phyloP scores from a whole-genome alignment of 2,888 invertebrate species.

The Mongoloraphidia duomilia region DNA sequence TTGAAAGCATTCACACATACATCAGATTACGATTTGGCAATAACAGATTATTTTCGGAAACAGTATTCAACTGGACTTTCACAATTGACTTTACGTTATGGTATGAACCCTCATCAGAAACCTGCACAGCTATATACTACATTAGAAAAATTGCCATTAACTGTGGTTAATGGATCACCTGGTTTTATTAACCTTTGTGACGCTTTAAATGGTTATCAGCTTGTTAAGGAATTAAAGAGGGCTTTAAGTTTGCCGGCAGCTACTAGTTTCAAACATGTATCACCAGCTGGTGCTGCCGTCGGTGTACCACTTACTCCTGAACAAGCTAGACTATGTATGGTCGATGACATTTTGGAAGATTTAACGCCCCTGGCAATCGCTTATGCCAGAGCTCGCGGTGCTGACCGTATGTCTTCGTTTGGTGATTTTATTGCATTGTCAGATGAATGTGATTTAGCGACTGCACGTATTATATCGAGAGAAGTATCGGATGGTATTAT shows the following conservation, averaged over 20 bases:
- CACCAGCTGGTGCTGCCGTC: conserved; percentile 93
- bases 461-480: conserved; percentile 82
- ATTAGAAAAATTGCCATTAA: conserved; percentile 63
- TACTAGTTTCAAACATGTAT: conserved; percentile 95
- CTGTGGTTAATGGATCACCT: conserved; percentile 84
- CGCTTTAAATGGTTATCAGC: conserved; percentile 93
- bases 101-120: conserved; percentile 97
- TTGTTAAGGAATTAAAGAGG: conserved; percentile 74
- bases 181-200: conserved; percentile 97
- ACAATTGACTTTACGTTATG: conserved; percentile 80
- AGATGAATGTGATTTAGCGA: conserved; percentile 75
- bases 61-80: conserved; percentile 66
- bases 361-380: conserved; percentile 77
- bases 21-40: conserved; percentile 84
- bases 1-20: conserved; percentile 95
- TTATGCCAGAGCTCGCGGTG: conserved; percentile 91
- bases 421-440: conserved; percentile 95
- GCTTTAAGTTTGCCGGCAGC: conserved; percentile 80
- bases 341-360: conserved; percentile 60
- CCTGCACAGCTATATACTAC: conserved; percentile 86
- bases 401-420: conserved; percentile 98
- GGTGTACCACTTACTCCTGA: conserved; percentile 60
- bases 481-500: conserved; percentile 98
- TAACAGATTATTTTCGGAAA: conserved; percentile 89
- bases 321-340: conserved; percentile 84